These are phyloP conservation scores for Neuroscelio doddi DNA, from an alignment of 2,888 invertebrate species.

Conservation along the genomic window DNA sequence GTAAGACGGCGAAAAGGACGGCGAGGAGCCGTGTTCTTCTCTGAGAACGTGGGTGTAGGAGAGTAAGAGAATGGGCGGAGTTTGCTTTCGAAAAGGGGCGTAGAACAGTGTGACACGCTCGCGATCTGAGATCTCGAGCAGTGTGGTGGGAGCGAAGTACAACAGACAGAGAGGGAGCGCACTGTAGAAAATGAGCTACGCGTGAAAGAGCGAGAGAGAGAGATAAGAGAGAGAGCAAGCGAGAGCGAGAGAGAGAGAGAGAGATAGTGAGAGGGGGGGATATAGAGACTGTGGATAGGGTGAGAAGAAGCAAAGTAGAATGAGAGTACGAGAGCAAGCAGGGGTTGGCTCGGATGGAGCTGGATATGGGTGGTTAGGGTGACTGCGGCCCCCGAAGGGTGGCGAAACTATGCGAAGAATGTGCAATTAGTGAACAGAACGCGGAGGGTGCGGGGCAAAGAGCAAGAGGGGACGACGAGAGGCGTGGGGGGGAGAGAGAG, in stretches of 20 bases:
- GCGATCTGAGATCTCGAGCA: slow-evolving; percentile 39
- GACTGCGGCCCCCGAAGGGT: slow-evolving; percentile 62
- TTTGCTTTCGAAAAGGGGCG: slow-evolving; percentile 62
- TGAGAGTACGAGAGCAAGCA: slow-evolving; percentile 30
- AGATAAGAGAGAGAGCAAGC: slow-evolving; percentile 3
- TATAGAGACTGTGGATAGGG: slow-evolving; percentile 24
- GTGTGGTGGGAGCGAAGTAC: slow-evolving; percentile 22
- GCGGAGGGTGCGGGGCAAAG: slow-evolving; percentile 76
- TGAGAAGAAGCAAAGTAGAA: slow-evolving; percentile 50
- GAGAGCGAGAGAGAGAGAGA: slow-evolving; percentile 21
- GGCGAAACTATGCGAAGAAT: slow-evolving; percentile 97
- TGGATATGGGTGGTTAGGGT: slow-evolving; percentile 42
- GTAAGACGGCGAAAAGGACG: slow-evolving; percentile 36
- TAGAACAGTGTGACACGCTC: slow-evolving; percentile 48
- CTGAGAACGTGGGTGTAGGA: slow-evolving; percentile 43
- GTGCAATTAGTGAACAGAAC: slow-evolving; percentile 93
- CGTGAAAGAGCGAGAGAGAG: slow-evolving; percentile 3
- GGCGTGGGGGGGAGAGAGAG: slow-evolving; percentile 45
- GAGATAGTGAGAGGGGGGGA: slow-evolving; percentile 18
- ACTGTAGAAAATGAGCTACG: background rate
- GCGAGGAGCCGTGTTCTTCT: slow-evolving; percentile 37
- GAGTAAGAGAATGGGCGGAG: slow-evolving; percentile 55
- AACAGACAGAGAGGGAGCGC: background rate
- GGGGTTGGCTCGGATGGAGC: slow-evolving; percentile 46
- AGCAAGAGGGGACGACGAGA: slow-evolving; percentile 70